phyloP scores from a whole-genome alignment of 2,797 vertebrate species.

The Acipenser transmontanus region DNA sequence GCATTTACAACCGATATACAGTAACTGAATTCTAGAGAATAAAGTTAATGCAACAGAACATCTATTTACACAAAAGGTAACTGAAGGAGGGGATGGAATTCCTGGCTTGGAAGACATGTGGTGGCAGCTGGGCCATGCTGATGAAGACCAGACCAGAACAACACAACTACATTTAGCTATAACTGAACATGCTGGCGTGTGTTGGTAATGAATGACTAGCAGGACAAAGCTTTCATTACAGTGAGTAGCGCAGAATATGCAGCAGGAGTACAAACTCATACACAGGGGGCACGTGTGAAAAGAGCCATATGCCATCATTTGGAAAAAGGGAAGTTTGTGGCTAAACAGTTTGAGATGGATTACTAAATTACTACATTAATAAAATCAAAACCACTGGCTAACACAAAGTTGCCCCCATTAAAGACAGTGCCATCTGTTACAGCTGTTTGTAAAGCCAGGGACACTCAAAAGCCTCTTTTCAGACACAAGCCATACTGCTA shows the following conservation, averaged over 20 bases:
- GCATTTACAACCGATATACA: conserved; percentile 7
- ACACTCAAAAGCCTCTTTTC: not conserved
- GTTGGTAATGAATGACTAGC: no score
- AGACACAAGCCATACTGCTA: not conserved
- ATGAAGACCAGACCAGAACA: conserved; percentile 17
- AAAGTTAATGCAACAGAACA: conserved; percentile 25
- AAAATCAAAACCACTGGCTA: conserved; percentile 25
- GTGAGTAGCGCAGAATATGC: no score
- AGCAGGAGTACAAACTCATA: no score
- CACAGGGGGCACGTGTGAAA: no score
- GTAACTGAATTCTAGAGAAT: conserved; percentile 30
- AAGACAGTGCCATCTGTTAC: conserved; percentile 28
- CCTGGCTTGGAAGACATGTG: not conserved
- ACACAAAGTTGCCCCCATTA: conserved; percentile 23
- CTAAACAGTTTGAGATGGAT: conserved; percentile 23
- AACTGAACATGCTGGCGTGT: no score
- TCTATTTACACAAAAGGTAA: conserved; percentile 28
- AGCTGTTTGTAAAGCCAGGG: not conserved
- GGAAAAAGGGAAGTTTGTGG: conserved; percentile 12
- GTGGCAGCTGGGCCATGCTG: conserved; percentile 14
- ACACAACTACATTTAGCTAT: no score
- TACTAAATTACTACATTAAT: conserved; percentile 22
- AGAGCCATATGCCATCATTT: no score
- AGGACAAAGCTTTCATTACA: no score
- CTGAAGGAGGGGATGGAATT: conserved; percentile 2